phyloP scores from a whole-genome alignment of 2,113 vertebrate species.

The Sphyrna mokarran region DNA sequence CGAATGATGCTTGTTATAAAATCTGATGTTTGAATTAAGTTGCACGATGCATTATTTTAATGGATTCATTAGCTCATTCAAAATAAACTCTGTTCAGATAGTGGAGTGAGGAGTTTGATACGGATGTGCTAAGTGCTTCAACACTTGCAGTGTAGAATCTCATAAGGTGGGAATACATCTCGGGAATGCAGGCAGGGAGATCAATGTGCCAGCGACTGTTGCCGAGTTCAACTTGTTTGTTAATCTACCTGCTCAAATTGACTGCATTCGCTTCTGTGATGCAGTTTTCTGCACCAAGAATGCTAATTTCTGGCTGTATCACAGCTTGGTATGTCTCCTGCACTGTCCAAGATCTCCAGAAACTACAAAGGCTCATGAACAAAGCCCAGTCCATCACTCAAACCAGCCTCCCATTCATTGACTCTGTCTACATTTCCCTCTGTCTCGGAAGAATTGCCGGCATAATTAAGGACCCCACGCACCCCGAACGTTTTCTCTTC shows the following conservation, averaged over 20 bases:
- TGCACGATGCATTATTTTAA: background rate
- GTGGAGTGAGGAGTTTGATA: background rate
- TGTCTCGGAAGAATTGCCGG: too few species aligned
- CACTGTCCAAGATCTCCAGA: too few species aligned
- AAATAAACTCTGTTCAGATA: background rate
- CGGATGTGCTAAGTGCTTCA: background rate
- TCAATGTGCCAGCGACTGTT: background rate
- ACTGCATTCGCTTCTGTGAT: background rate
- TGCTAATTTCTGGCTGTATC: background rate
- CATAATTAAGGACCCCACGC: too few species aligned
- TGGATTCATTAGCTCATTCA: background rate
- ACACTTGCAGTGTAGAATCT: background rate
- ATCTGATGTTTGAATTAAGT: background rate
- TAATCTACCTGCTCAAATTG: background rate
- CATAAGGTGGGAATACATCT: background rate
- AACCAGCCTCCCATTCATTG: too few species aligned
- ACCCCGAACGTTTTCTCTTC: too few species aligned
- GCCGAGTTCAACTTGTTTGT: background rate
- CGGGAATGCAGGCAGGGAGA: background rate
- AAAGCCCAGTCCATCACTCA: too few species aligned
- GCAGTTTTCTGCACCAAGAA: background rate
- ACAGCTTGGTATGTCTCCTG: too few species aligned
- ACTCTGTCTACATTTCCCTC: too few species aligned
- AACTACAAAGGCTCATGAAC: too few species aligned
- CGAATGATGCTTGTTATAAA: background rate